Base-by-base conservation (phyloP, 2,797 vertebrate species). In the Hyperoplus immaculatus region DNA sequence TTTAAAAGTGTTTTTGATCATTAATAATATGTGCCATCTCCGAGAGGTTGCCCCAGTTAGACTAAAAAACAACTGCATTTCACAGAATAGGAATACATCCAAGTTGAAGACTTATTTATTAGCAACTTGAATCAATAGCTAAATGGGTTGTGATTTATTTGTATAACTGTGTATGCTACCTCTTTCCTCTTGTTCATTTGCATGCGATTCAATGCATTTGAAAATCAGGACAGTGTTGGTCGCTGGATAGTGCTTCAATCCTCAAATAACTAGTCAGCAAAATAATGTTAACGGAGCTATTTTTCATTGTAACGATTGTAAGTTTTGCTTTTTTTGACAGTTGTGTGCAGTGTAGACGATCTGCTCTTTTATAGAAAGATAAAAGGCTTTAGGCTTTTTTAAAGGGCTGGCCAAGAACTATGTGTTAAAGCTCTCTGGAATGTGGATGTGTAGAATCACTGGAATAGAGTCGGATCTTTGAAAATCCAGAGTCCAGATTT, bases 11-110 rank as follows among this genome's bases (percentile, higher is more conserved):
- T 29, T 29, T 79, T 65, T 72, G 59, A 88, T 74, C 59, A 47
- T 64, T n/a, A 77, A 75, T n/a, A 77, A 75, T 78, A 72, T 75
- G 55, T 85, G 69, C 76, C 42, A 18, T 68, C 54, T 65, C 11
- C 14, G 4, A 50, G 41, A 63, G 41, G 16, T 50, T 50, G 46
- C 11, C 42, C 16, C 29, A 16, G 12, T 61, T 64, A 42, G 53
- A 62, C 61, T 73, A 61, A 60, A 69, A 77, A 58, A 62, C 4
- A 5, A 7, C 15, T 45, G 15, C 9, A 39, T 61, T 69, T 21
- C 11, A 15, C 60, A 51, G n/a, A 56, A 54, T 61, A 9, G 6
- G 71, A 58, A 66, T 42, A 14, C 11, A 64, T 68, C 15, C 18
- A 75, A 46, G 39, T 55, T 7, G 9, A 41, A 57, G 68, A 18